A percentile compares a stretch with the other conserved stretches of the same genome.
Evolutionary conservation across 1,140 invertebrate genomes (phyloP).

Genomic region (Drosophila kurseongensis): DNA sequence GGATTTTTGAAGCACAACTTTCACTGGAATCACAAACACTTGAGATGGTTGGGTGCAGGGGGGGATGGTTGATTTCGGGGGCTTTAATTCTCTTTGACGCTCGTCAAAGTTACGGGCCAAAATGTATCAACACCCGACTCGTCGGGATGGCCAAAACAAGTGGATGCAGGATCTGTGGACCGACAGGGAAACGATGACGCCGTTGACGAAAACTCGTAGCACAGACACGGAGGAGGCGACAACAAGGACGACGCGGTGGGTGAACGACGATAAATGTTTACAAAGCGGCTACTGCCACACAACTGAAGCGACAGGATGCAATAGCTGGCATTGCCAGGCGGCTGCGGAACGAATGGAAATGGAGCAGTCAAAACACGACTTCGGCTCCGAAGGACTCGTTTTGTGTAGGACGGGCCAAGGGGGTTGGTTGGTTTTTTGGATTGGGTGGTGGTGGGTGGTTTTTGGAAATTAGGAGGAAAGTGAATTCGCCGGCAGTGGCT

Average conservation of each 20-base stretch:
- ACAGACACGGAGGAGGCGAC: constrained; percentile 35
- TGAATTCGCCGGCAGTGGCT: constrained; percentile 37
- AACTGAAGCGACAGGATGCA: constrained; percentile 75
- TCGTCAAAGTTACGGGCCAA: constrained; percentile 41
- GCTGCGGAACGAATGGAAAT: constrained; percentile 61
- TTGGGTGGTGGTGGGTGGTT: constrained; percentile 10
- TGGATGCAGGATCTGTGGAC: constrained; percentile 44
- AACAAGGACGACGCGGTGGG: constrained; percentile 63
- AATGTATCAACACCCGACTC: constrained; percentile 40
- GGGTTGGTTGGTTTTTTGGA: background rate
- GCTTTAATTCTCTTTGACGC: constrained; percentile 55
- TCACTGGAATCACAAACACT: constrained; percentile 67
- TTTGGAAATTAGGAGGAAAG: constrained; percentile 9
- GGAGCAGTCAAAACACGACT: constrained; percentile 59
- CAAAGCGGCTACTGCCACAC: constrained; percentile 80
- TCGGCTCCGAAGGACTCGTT: constrained; percentile 45
- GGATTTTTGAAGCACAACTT: constrained; percentile 54
- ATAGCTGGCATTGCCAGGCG: constrained; percentile 37
- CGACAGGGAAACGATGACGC: constrained; percentile 42
- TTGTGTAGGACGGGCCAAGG: background rate
- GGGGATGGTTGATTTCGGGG: background rate
- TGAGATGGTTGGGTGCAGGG: background rate
- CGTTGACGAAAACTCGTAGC: constrained; percentile 48
- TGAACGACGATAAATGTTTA: constrained; percentile 70
- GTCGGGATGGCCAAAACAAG: constrained; percentile 39